Base-by-base conservation (phyloP, 1,140 invertebrate species). In the Globodera ellingtonae region DNA sequence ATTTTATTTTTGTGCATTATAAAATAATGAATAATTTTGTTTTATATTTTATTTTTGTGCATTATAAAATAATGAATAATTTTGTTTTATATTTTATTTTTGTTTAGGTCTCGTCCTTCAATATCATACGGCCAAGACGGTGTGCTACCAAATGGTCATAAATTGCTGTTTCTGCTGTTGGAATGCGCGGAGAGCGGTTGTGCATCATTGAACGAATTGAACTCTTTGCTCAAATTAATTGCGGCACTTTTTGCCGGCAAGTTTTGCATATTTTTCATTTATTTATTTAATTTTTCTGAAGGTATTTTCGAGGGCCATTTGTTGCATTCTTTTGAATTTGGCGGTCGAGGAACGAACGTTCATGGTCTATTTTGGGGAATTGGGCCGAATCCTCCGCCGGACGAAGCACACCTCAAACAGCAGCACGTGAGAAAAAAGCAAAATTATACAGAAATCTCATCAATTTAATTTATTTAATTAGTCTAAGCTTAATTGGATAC, bases 181-280 rank as follows among this genome's bases (percentile, higher is more conserved):
- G 80, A 81, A 24, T 66, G 78, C 46, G 77, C 79, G 6, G 80
- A 81, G 6, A 18, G 35, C 69, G 21, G 50, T 35, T 81, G 52
- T 50, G 52, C 46, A 44, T 71, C 80, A 21, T 24, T 81, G 10
- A 65, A 56, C 15, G 80, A 81, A 77, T 47, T 81, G 44, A 48
- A 35, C 24, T 67, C 79, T 35, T 46, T 81, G 21, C 47, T 81
- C 24, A 82, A 52, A 21, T 67, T 81, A 35, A 67, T 81, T 24
- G 15, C 80, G 10, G 15, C 66, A 44, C 72, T 81, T 9, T 81
- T 81, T 72, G 78, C 79, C 66, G 76, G 80, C 82, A 48, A 8
- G 7, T 52, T 70, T 79, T 21, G 18, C 15, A 24, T 21, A 47
- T 47, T 13, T 10, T 21, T 18, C 18, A 76, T 76, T 79, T n/a